Evolutionary conservation across 2,113 vertebrate genomes (phyloP), one percentile per base, ranked within the genome.

Genomic region (Agapornis roseicollis): DNA sequence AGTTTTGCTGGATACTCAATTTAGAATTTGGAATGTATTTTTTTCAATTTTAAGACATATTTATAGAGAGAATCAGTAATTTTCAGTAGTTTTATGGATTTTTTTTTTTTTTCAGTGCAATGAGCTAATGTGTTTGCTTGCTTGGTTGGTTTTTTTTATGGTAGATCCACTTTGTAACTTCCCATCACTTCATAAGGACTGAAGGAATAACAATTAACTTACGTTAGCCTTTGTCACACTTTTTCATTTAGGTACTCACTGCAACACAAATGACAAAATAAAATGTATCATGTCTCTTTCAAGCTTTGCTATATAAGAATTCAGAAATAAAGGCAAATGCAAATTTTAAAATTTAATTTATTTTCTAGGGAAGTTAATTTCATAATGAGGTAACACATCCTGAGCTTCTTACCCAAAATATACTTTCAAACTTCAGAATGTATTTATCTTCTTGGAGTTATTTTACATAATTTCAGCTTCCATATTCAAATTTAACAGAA

Each of bases 401-500:
- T 78, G n/a, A 44, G 14, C 11, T 73, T 85, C 9, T 20, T 6
- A 37, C 37, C 6, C 6, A 25, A 78, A 96, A 89, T 60, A 79
- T 64, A 9, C 44, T 60, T 92, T 80, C 68, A 74, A 56, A 94
- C 46, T 86, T 95, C 84, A 96, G 23, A 88, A 92, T 11, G 11
- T 89, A 91, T 86, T 82, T 29, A 84, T 29, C 28, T 64, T 84
- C 46, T 69, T 13, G 1, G 60, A 94, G 55, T 27, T 80, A 37
- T 84, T 95, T 86, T 23, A 68, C 39, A 29, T 33, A 60, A 73
- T 71, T 95, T 96, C 35, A 50, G 9, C 37, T 92, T 60, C 41
- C 22, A 76, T 80, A 93, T 76, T 72, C 46, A 85, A 91, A 97
- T 91, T 88, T 85, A 80, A 13, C 8, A 56, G 70, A 56, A 89